Conservation (phyloP, 2,888 invertebrate species). For the Helleia helle region DNA sequence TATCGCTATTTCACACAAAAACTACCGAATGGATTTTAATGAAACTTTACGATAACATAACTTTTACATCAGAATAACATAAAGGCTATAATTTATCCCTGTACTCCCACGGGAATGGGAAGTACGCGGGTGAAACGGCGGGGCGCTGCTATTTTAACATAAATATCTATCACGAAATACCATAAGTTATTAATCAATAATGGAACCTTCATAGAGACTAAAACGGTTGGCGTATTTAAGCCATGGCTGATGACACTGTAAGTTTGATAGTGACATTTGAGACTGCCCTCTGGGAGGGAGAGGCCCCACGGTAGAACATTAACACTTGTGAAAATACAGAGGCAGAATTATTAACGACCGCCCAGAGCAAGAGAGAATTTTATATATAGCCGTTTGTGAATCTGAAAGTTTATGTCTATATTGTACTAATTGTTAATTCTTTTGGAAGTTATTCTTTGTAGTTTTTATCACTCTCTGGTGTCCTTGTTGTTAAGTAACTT, state of each 20-base stretch:
- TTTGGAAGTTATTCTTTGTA: neutral
- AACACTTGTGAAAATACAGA: conserved; percentile 22
- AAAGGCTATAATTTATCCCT: too few relatives aligned
- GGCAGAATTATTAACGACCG: conserved; percentile 25
- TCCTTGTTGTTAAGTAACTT: too few relatives aligned
- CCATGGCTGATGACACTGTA: neutral
- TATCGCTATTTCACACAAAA: too few relatives aligned
- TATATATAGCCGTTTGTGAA: conserved; percentile 10
- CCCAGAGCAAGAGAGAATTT: conserved; percentile 17
- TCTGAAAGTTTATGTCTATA: conserved; percentile 12
- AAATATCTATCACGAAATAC: too few relatives aligned
- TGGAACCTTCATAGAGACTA: neutral
- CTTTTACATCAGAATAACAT: too few relatives aligned
- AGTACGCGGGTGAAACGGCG: too few relatives aligned
- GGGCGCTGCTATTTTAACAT: too few relatives aligned
- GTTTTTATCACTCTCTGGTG: neutral
- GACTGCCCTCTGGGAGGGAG: conserved; percentile 10
- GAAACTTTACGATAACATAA: too few relatives aligned
- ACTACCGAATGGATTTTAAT: too few relatives aligned
- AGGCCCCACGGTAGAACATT: conserved; percentile 20
- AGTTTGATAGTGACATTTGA: conserved; percentile 2
- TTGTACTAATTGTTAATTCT: conserved; percentile 8
- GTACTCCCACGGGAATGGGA: too few relatives aligned
- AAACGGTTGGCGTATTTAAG: neutral
- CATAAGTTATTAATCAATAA: too few relatives aligned